Conservation (phyloP, 2,113 vertebrate genomes). For the Leiothrix lutea region DNA sequence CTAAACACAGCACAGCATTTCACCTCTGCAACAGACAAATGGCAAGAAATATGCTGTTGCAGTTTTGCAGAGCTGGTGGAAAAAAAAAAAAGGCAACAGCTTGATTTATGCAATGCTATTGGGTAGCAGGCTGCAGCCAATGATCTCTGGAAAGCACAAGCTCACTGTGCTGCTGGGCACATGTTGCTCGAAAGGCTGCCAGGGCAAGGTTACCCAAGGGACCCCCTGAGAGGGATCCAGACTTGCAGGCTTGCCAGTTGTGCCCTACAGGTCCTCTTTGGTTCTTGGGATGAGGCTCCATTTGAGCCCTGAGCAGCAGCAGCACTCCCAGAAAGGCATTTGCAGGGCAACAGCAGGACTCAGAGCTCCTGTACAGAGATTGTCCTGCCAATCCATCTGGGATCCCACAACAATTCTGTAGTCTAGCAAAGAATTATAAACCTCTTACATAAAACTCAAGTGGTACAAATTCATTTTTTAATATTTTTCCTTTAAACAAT, state of each 20-base stretch:
- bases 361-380: neutral
- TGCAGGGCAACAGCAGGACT: neutral
- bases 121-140: accelerated
- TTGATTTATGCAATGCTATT: neutral
- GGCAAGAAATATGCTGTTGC: accelerated
- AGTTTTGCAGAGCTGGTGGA: neutral
- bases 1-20: neutral
- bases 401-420: neutral
- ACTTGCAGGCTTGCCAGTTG: neutral
- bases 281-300: neutral
- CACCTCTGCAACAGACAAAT: neutral
- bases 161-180: accelerated
- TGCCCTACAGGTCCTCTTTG: neutral
- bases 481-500: neutral
- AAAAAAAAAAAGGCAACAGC: neutral
- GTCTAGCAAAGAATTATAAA: neutral
- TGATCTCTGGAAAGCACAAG: neutral
- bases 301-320: neutral
- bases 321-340: neutral
- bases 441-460: neutral
- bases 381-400: neutral
- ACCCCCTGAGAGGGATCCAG: neutral
- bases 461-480: neutral
- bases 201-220: neutral
- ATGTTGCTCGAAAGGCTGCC: neutral